Percentiles rank a stretch among this genome's conserved stretches.
Evolutionary conservation across 1,140 invertebrate species (phyloP).

Genomic region (Lethrus apterus): DNA sequence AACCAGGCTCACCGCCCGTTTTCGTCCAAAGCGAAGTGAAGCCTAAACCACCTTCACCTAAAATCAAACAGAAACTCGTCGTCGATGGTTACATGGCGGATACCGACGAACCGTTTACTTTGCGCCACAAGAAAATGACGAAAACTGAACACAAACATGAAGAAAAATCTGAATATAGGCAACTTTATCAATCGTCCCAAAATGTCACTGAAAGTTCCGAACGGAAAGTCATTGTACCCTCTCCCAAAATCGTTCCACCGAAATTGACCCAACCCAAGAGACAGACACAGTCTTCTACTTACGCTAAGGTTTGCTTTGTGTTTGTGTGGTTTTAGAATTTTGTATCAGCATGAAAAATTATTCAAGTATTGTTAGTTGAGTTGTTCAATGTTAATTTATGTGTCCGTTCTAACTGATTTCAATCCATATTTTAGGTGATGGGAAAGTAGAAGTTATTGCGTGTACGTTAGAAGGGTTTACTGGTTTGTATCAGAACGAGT

Average conservation of each 20-base stretch:
- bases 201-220: constrained; percentile 25
- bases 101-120: constrained; percentile 54
- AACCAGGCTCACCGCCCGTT: constrained; percentile 49
- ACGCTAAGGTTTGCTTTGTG: constrained; percentile 39
- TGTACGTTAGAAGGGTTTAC: too few relatives aligned
- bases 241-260: constrained; percentile 25
- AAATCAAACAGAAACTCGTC: constrained; percentile 45
- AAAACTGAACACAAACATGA: constrained; percentile 34
- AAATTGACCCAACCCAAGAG: constrained; percentile 27
- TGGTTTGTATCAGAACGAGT: too few relatives aligned
- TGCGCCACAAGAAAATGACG: constrained; percentile 34
- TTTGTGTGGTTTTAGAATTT: constrained; percentile 19
- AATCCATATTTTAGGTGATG: too few relatives aligned
- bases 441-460: too few relatives aligned
- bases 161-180: constrained; percentile 29
- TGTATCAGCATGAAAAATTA: too few relatives aligned
- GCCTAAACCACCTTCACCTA: constrained; percentile 50
- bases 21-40: constrained; percentile 41
- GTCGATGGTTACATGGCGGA: constrained; percentile 61
- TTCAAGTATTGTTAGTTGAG: too few relatives aligned
- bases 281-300: constrained; percentile 24
- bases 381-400: too few relatives aligned
- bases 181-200: constrained; percentile 28
- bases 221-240: constrained; percentile 23
- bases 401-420: too few relatives aligned